Percentiles rank a stretch among this genome's conserved stretches.
Evolutionary conservation across 2,888 invertebrate genomes (phyloP).

Genomic region (Conistra vaccinii): DNA sequence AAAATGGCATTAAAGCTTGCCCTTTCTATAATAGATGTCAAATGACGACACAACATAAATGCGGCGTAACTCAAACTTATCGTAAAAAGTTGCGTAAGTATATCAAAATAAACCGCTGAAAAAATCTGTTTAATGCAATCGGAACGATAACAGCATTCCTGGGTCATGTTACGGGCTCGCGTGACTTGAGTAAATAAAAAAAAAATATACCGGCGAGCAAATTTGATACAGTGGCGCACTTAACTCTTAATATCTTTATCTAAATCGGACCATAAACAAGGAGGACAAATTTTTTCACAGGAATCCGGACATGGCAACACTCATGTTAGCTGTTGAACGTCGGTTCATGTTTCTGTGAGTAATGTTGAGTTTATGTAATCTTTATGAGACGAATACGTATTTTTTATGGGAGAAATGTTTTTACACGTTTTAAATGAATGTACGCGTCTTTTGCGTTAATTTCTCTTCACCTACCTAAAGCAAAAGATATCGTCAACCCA

Average conservation of each 20-base stretch:
- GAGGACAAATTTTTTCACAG: slow-evolving; percentile 77
- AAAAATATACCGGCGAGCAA: slow-evolving; percentile 76
- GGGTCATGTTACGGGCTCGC: slow-evolving; percentile 82
- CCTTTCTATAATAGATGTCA: slow-evolving; percentile 30
- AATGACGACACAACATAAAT: slow-evolving; percentile 37
- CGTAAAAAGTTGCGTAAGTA: slow-evolving; percentile 58
- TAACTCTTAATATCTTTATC: slow-evolving; percentile 87
- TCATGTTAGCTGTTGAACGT: slow-evolving; percentile 58
- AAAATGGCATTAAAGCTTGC: slow-evolving; percentile 15
- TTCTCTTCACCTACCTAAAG: not conserved
- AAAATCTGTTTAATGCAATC: slow-evolving; percentile 74
- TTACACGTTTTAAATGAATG: slow-evolving; percentile 15
- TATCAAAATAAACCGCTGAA: slow-evolving; percentile 55
- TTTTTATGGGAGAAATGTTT: slow-evolving; percentile 26
- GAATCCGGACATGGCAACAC: slow-evolving; percentile 63
- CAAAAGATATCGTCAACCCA: slow-evolving; percentile 7
- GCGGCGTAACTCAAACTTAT: slow-evolving; percentile 36
- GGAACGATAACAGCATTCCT: slow-evolving; percentile 83
- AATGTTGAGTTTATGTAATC: slow-evolving; percentile 48
- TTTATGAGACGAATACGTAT: slow-evolving; percentile 50
- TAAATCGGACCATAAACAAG: slow-evolving; percentile 84
- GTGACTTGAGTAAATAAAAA: slow-evolving; percentile 85
- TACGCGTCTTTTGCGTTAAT: not conserved
- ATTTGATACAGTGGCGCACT: slow-evolving; percentile 86
- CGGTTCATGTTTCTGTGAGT: slow-evolving; percentile 56